phyloP scores from a whole-genome alignment of 2,888 invertebrate genomes.

The Hirtodrosophila duncani region DNA sequence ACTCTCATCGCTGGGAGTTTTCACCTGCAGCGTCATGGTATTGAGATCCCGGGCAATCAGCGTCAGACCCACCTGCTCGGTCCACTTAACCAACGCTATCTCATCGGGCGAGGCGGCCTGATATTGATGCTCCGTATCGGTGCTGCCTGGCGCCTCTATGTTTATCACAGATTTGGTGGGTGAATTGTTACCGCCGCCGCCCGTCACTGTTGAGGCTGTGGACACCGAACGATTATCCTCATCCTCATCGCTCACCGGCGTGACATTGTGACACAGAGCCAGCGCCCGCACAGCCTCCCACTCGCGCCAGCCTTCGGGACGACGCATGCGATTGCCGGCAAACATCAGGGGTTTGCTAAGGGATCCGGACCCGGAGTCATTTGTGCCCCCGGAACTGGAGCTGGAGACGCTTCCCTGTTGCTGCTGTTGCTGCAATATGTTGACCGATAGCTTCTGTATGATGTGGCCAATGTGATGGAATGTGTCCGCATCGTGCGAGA shows the following conservation, averaged over 20 bases:
- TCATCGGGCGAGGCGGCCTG: conserved; percentile 96
- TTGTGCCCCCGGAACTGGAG: conserved; percentile 40
- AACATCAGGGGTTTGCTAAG: conserved; percentile 54
- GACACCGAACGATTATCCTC: conserved; percentile 74
- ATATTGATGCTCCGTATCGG: conserved; percentile 77
- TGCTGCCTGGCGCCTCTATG: conserved; percentile 68
- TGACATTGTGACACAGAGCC: conserved; percentile 99
- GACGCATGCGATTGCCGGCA: conserved; percentile 80
- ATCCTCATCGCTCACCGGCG: conserved; percentile 93
- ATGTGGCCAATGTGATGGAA: conserved; percentile 77
- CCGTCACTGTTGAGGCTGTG: conserved; percentile 73
- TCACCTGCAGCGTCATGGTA: conserved; percentile 79
- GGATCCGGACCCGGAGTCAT: conserved; percentile 38
- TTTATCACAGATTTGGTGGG: conserved; percentile 77
- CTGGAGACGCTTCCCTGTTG: conserved; percentile 55
- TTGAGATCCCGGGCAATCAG: conserved; percentile 81
- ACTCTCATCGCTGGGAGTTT: conserved; percentile 60
- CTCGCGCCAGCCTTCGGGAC: conserved; percentile 86
- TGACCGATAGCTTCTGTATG: conserved; percentile 72
- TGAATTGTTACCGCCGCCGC: conserved; percentile 74
- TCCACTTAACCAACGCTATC: conserved; percentile 94
- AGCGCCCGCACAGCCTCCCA: conserved; percentile 95
- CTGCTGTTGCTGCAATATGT: conserved; percentile 64
- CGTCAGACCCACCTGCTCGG: conserved; percentile 86
- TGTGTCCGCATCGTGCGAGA: conserved; percentile 88